Base-by-base conservation (phyloP, 2,888 invertebrate species). In the Acronicta aceris region DNA sequence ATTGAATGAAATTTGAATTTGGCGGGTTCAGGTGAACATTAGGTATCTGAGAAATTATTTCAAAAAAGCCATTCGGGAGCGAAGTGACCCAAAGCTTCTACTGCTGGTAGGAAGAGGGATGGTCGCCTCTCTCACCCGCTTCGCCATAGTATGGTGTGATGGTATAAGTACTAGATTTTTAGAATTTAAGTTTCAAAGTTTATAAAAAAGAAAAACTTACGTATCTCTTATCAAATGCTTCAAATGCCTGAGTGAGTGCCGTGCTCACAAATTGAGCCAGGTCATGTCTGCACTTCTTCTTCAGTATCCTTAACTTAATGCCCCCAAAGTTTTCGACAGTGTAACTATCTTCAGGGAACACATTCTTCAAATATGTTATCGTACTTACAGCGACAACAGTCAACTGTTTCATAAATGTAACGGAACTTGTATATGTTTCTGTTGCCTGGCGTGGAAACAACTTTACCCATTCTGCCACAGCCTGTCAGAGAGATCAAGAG, bases 161-260 rank as follows among this genome's bases (percentile, higher is more conserved):
- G n/a, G n/a, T n/a, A 21, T 21, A 21, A 4, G 21, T n/a, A n/a
- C 21, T 21, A 21, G 21, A 4, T 21, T 21, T 4, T 21, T 21
- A 21, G 4, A 21, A 21, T 4, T 21, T 21, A 21, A 21, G 21
- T 21, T 33, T 33, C 33, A 33, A 33, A 33, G 12, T 33, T 10
- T 2, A 33, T 33, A 12, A 12, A 13, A n/a, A n/a, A n/a, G n/a
- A 38, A n/a, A n/a, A 30, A 55, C 91, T 88, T 75, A 93, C 93
- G 72, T 91, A 93, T 91, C 89, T 89, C 60, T 91, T 92, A 49
- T 93, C 92, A 48, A 94, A 87, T 1, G 94, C 93, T 12, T 92
- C 90, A 63, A 91, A 92, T n/a, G 92, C 89, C 59, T 89, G 86
- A 7, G 66, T 78, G 10, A 94, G 66, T 1, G 89, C 81, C 0